phyloP scores from a whole-genome alignment of 2,113 vertebrate species.

The Steatornis caripensis region DNA sequence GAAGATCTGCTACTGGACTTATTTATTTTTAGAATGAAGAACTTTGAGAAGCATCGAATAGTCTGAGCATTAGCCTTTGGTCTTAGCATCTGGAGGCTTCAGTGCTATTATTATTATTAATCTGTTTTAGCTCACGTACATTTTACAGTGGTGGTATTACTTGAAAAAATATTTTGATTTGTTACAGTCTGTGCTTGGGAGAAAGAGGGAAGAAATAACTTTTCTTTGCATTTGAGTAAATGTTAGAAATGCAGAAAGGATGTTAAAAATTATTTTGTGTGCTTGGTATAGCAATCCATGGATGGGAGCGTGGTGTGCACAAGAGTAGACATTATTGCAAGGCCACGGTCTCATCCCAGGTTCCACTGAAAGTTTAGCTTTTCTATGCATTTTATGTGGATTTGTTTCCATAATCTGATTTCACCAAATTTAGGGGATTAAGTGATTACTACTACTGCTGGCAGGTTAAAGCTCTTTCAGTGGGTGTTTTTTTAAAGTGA shows the following conservation, averaged over 20 bases:
- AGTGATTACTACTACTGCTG: neutral
- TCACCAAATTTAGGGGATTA: neutral
- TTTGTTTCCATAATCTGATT: neutral
- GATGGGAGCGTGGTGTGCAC: neutral
- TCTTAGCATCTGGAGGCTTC: neutral
- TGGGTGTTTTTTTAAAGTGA: neutral
- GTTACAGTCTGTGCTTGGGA: neutral
- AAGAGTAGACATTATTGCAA: neutral
- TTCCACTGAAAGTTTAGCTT: neutral
- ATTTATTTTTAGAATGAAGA: neutral
- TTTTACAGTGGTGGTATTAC: neutral
- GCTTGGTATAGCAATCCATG: neutral
- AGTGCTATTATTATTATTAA: neutral
- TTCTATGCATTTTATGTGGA: neutral
- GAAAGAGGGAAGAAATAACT: neutral
- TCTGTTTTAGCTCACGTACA: neutral
- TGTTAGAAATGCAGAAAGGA: neutral
- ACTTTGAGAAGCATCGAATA: neutral
- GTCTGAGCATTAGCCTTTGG: neutral
- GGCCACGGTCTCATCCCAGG: neutral
- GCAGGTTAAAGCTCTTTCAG: neutral
- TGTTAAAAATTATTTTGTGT: neutral
- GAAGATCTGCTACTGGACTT: neutral
- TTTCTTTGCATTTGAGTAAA: neutral
- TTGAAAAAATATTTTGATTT: neutral